phyloP scores from a whole-genome alignment of 2,797 vertebrate species.

The Poeciliopsis turneri region DNA sequence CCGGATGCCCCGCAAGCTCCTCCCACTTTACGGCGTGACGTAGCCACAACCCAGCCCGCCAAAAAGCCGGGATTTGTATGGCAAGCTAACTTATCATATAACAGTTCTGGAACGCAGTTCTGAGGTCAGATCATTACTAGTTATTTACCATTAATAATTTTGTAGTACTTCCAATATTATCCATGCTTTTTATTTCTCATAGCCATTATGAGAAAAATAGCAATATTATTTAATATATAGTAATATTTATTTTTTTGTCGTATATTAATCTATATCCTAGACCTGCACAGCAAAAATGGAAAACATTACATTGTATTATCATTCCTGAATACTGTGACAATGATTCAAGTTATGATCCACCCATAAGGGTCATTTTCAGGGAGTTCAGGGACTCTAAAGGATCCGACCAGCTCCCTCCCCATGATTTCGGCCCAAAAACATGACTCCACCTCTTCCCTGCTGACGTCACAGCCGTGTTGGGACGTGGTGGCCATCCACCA shows the following conservation, averaged over 20 bases:
- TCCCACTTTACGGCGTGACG: constrained; percentile 11
- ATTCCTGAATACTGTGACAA: background rate
- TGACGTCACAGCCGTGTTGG: no score
- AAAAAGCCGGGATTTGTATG: constrained; percentile 28
- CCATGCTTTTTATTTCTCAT: background rate
- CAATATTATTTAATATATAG: background rate
- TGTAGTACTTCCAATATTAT: background rate
- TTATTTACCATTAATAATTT: background rate
- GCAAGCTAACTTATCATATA: background rate
- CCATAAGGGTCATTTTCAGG: background rate
- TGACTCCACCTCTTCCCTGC: no score
- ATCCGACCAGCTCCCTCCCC: no score
- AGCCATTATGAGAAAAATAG: no score
- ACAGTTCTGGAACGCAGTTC: background rate
- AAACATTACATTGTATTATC: background rate
- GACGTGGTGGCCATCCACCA: no score
- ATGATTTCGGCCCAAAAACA: no score
- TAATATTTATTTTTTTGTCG: background rate
- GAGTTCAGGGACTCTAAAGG: no score
- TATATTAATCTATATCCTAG: background rate
- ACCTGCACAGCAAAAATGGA: background rate
- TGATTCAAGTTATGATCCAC: background rate
- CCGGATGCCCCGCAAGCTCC: constrained; percentile 23
- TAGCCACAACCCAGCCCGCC: constrained; percentile 41
- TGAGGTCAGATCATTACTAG: background rate